Conservation (phyloP, 1,140 invertebrate genomes). For the Musca domestica region DNA sequence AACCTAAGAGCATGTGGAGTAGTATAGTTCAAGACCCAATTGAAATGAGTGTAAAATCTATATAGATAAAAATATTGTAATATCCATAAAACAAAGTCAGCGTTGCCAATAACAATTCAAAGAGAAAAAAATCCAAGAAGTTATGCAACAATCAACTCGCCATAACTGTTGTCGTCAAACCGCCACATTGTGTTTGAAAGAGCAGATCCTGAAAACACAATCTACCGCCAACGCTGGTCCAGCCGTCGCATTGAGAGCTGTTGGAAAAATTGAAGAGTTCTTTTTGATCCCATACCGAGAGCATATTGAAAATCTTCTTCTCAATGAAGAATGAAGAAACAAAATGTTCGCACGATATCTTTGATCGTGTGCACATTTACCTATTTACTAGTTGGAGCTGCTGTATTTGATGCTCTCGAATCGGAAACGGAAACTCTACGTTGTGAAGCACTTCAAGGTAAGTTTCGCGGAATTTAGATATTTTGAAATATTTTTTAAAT, state of each 20-base stretch:
- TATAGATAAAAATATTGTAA: neutral
- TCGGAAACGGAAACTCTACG: slow-evolving; percentile 88
- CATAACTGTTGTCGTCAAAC: no score
- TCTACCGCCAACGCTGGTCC: no score
- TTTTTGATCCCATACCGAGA: slow-evolving; percentile 9
- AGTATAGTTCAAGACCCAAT: neutral
- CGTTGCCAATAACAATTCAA: no score
- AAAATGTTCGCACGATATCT: slow-evolving; percentile 98
- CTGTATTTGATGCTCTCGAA: slow-evolving; percentile 97
- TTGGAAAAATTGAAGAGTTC: no score
- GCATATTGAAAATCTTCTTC: slow-evolving; percentile 41
- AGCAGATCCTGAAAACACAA: neutral
- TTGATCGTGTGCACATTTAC: slow-evolving; percentile 99
- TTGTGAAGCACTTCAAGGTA: slow-evolving; percentile 79
- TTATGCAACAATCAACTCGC: slow-evolving; percentile 5
- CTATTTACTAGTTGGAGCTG: slow-evolving; percentile 96
- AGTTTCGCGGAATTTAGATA: slow-evolving; percentile 30
- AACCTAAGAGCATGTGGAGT: neutral
- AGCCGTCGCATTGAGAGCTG: no score
- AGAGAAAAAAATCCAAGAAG: neutral
- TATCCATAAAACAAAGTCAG: no score
- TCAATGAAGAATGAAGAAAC: slow-evolving; percentile 79
- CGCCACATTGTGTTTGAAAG: neutral
- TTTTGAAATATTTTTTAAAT: no score
- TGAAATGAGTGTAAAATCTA: neutral